These are phyloP conservation scores for Etheostoma spectabile DNA, from an alignment of 2,113 vertebrate species.

Conservation along the genomic window DNA sequence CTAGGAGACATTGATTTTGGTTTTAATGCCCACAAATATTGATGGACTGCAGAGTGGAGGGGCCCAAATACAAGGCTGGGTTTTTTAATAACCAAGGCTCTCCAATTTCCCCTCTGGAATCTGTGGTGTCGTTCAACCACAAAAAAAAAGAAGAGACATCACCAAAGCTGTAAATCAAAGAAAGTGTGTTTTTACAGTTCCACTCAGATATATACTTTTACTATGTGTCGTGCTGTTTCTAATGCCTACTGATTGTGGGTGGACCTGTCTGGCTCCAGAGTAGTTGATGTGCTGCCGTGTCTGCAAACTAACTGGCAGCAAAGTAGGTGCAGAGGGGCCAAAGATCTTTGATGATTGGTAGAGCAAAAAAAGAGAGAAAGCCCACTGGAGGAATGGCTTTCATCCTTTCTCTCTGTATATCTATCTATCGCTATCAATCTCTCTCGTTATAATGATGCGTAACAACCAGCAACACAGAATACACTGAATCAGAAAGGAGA, in stretches of 20 bases:
- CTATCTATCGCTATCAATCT: conserved; percentile 45
- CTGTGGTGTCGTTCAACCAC: conserved; percentile 19
- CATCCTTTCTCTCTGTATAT: conserved; percentile 48
- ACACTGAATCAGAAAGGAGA: conserved; percentile 39
- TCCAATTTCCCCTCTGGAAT: conserved; percentile 15
- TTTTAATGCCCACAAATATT: conserved; percentile 77
- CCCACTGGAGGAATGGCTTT: conserved; percentile 57
- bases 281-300: conserved; percentile 59
- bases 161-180: conserved; percentile 40
- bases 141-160: conserved; percentile 9
- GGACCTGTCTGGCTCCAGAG: conserved; percentile 44
- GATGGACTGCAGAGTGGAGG: conserved; percentile 59
- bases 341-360: conserved; percentile 64
- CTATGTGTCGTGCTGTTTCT: background rate
- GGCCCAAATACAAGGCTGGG: conserved; percentile 34
- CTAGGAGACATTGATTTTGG: conserved; percentile 74
- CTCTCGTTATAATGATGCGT: conserved; percentile 37
- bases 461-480: conserved; percentile 37
- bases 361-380: conserved; percentile 49
- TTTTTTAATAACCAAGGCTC: conserved; percentile 25
- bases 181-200: conserved; percentile 25
- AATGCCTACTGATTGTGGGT: conserved; percentile 47
- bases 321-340: conserved; percentile 43
- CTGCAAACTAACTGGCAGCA: conserved; percentile 57
- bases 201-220: conserved; percentile 14